These are phyloP conservation scores for Eumerus sabulonum DNA, from an alignment of 2,888 invertebrate genomes.

Conservation along the genomic window DNA sequence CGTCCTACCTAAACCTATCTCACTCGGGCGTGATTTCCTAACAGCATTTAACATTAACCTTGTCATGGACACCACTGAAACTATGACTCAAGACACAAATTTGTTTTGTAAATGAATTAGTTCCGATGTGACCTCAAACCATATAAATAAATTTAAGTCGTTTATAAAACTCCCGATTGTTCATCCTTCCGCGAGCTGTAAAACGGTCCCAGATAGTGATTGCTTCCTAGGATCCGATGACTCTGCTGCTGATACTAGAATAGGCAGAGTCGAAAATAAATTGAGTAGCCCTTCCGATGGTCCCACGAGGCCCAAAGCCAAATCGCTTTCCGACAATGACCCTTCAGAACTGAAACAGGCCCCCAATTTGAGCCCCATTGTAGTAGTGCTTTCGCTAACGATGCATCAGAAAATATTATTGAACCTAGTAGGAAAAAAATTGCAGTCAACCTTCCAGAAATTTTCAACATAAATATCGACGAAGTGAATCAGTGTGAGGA, in stretches of 20 bases:
- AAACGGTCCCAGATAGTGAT: neutral
- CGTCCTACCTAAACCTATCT: constrained; percentile 15
- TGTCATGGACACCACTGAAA: constrained; percentile 20
- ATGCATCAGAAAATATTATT: neutral
- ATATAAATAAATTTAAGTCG: neutral
- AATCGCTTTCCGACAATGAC: neutral
- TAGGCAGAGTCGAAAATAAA: constrained; percentile 3
- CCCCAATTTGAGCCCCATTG: neutral
- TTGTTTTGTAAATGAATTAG: constrained; percentile 2
- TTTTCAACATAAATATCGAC: constrained; percentile 3
- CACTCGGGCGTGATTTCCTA: constrained; percentile 20
- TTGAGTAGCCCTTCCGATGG: neutral
- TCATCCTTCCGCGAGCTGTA: neutral
- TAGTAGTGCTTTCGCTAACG: neutral
- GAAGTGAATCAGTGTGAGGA: neutral
- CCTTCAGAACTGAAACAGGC: neutral
- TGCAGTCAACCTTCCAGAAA: constrained; percentile 6
- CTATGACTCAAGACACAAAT: constrained; percentile 14
- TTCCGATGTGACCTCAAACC: constrained; percentile 5
- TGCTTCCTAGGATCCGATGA: neutral
- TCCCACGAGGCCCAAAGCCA: neutral
- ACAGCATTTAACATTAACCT: constrained; percentile 16
- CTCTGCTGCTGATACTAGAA: neutral
- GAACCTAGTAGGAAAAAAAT: neutral
- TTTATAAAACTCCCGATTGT: neutral